Base-by-base conservation (phyloP, 2,113 vertebrate genomes). In the Ibidorhyncha struthersii region DNA sequence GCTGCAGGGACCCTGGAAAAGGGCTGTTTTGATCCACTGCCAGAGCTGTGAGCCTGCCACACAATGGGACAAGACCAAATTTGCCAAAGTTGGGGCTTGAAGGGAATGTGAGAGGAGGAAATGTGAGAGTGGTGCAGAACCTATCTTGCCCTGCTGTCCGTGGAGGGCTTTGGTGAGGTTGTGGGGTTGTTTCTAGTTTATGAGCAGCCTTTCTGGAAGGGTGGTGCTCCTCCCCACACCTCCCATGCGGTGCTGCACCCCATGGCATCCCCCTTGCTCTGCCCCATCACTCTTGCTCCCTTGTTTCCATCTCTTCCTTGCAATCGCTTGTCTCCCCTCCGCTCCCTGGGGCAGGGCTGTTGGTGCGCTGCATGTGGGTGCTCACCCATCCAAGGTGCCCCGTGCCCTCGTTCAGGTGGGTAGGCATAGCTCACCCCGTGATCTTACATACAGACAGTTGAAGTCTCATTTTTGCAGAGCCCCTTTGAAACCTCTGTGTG, bases 251-350 rank as follows among this genome's bases (percentile, higher is more conserved):
- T 14, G 27, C 30, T 11, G 76, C n/a, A 21, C 38, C 34, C 38
- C 14, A 22, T 2, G 77, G 66, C 36, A 69, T 73, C n/a, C 23
- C 16, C n/a, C 12, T 9, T 9, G 45, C 45, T 45, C 45, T 45
- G 7, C 25, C 40, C 17, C 30, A 8, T 18, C 0, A 2, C 40
- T 82, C 38, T 47, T 66, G 71, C 43, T 63, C 32, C 32, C 26
- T 73, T 63, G 6, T 52, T 52, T 56, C 38, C 8, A 6, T 41
- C 22, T 62, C 50, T 53, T 81, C 29, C 67, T 52, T 40, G 45
- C 55, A 40, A 32, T 32, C 0, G 0, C 41, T 72, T 1, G 1
- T 36, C 58, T 77, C 34, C 36, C 9, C 52, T 67, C 23, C 0
- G 2, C 8, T 52, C 38, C 21, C 50, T 1, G 1, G 34, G 38